Evolutionary conservation across 2,797 vertebrate species (phyloP).

Genomic region (Dallia pectoralis): DNA sequence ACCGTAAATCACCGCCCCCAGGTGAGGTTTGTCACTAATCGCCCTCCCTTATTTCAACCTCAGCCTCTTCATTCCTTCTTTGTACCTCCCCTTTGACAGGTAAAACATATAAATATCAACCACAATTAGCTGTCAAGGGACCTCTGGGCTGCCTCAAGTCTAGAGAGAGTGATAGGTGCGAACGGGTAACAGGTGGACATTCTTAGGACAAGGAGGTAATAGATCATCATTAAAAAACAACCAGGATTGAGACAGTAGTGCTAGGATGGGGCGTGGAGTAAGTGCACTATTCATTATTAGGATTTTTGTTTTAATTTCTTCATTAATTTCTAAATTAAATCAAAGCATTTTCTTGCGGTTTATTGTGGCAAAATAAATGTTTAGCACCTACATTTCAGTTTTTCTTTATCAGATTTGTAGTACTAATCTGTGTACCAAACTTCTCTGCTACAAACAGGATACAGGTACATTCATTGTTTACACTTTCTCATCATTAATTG

Average conservation of each 20-base stretch:
- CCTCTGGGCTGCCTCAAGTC: conserved; percentile 53
- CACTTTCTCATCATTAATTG: conserved; percentile 24
- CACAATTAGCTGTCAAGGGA: conserved; percentile 54
- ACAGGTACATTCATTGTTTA: background rate
- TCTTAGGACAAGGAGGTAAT: conserved; percentile 46
- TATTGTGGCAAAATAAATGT: background rate
- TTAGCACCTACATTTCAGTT: background rate
- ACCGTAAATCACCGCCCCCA: background rate
- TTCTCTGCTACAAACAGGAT: no score
- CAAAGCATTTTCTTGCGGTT: background rate
- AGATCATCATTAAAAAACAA: conserved; percentile 62
- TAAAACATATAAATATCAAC: conserved; percentile 63
- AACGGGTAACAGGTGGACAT: conserved; percentile 2
- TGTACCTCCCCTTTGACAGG: conserved; percentile 65
- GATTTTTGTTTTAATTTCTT: background rate
- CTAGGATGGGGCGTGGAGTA: conserved; percentile 79
- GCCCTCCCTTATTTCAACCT: background rate
- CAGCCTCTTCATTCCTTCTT: conserved; percentile 2
- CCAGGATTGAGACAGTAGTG: conserved; percentile 54
- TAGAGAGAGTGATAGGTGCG: conserved; percentile 30
- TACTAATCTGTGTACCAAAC: background rate
- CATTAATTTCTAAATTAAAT: background rate
- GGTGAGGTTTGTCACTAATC: conserved; percentile 37
- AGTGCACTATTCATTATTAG: conserved; percentile 44
- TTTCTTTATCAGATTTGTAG: background rate